Conservation (phyloP, 1,140 invertebrate genomes). For the Caenorhabditis tropicalis region DNA sequence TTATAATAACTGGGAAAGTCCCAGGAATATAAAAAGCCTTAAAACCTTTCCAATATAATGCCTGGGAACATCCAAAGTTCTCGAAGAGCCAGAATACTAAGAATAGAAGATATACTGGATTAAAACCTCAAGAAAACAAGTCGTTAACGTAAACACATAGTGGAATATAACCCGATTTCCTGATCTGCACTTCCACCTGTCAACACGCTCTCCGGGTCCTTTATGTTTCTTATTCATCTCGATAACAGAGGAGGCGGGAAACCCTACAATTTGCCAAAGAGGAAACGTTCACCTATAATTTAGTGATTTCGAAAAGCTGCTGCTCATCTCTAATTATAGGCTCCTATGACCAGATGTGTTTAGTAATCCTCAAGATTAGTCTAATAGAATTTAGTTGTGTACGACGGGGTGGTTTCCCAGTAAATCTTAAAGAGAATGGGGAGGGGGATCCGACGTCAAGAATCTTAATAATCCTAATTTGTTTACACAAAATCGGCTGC, state of each 20-base stretch:
- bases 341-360: not conserved
- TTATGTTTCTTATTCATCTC: not conserved
- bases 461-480: not conserved
- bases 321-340: constrained; percentile 19
- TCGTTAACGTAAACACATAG: no score
- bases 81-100: not conserved
- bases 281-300: not conserved
- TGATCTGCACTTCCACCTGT: no score
- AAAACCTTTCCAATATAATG: no score
- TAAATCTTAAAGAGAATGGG: not conserved
- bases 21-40: no score
- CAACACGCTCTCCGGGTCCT: no score
- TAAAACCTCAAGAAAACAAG: no score
- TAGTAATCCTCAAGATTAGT: not conserved
- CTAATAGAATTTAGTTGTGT: not conserved
- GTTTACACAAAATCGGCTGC: not conserved
- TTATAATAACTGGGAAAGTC: no score
- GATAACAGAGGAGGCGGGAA: not conserved
- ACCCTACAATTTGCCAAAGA: not conserved
- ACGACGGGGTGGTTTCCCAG: not conserved
- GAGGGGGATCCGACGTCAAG: not conserved
- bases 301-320: not conserved
- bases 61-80: not conserved
- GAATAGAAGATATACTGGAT: no score
- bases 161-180: no score